phyloP scores from a whole-genome alignment of 1,140 invertebrate genomes.

The Hypsibius dujardini region DNA sequence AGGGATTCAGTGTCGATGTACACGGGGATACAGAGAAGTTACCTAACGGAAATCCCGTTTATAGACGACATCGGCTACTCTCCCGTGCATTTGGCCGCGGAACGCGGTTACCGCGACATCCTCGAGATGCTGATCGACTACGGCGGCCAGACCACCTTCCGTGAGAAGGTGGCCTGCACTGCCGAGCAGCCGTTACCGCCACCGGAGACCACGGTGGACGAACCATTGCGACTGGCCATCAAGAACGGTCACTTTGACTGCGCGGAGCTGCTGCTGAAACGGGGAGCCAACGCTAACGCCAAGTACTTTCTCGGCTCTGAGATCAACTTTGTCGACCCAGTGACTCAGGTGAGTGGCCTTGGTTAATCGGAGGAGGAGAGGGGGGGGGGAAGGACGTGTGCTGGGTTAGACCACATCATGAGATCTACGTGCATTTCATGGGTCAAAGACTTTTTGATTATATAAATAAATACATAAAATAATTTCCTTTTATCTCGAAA shows the following conservation, averaged over 20 bases:
- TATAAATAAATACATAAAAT: too few relatives aligned
- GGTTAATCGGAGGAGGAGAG: background rate
- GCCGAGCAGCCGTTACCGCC: constrained; percentile 25
- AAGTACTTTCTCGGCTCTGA: constrained; percentile 69
- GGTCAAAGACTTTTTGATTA: too few relatives aligned
- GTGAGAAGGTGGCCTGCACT: constrained; percentile 30
- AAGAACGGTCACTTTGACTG: constrained; percentile 66
- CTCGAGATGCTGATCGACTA: constrained; percentile 51
- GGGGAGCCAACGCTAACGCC: constrained; percentile 46
- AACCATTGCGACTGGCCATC: constrained; percentile 59
- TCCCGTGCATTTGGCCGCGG: constrained; percentile 63
- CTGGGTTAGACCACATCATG: too few relatives aligned
- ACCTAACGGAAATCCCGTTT: background rate
- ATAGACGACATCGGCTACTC: constrained; percentile 71
- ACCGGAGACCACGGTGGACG: constrained; percentile 38
- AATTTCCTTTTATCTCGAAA: too few relatives aligned
- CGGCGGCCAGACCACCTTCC: constrained; percentile 59
- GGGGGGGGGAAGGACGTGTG: background rate
- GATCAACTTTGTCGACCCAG: constrained; percentile 59
- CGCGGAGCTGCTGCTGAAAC: constrained; percentile 43
- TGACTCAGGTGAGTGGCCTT: constrained; percentile 30
- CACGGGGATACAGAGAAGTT: too few relatives aligned
- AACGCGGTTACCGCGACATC: constrained; percentile 48
- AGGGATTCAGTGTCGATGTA: too few relatives aligned
- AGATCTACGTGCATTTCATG: too few relatives aligned